Percentiles rank a stretch among this genome's conserved stretches.
Conservation (phyloP, 2,113 vertebrate species). For the Phocoena phocoena region DNA sequence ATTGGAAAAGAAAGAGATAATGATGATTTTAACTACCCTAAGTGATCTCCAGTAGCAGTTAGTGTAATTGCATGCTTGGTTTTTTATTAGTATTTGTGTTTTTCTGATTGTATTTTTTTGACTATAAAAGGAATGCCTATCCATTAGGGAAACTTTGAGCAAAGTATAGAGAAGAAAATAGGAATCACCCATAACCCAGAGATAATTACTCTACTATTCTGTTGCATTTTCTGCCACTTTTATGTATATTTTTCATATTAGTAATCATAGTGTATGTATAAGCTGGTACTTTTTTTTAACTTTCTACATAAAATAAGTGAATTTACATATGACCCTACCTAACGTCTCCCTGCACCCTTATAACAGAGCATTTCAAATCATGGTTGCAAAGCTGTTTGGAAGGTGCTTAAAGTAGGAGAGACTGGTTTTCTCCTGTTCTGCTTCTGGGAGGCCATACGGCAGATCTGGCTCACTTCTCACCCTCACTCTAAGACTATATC, state of each 20-base stretch:
- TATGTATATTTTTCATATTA: neutral
- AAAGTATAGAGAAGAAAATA: neutral
- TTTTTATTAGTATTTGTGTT: neutral
- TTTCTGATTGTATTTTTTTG: neutral
- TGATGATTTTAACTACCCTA: neutral
- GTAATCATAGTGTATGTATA: neutral
- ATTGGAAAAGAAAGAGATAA: neutral
- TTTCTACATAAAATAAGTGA: neutral
- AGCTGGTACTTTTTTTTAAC: neutral
- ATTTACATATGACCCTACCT: neutral
- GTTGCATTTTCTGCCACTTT: neutral
- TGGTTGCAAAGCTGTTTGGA: neutral
- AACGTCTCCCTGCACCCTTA: neutral
- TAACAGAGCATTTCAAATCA: neutral
- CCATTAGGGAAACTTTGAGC: neutral
- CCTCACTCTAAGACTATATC: neutral
- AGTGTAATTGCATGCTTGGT: neutral
- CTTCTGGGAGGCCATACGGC: conserved; percentile 19
- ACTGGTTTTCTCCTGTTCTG: neutral
- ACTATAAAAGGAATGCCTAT: neutral
- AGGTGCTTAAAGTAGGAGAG: neutral
- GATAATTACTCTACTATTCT: neutral
- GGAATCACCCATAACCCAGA: neutral
- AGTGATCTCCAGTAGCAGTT: neutral
- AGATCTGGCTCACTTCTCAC: neutral